Base-by-base conservation (phyloP, 2,113 vertebrate species). In the Amphiprion ocellaris region DNA sequence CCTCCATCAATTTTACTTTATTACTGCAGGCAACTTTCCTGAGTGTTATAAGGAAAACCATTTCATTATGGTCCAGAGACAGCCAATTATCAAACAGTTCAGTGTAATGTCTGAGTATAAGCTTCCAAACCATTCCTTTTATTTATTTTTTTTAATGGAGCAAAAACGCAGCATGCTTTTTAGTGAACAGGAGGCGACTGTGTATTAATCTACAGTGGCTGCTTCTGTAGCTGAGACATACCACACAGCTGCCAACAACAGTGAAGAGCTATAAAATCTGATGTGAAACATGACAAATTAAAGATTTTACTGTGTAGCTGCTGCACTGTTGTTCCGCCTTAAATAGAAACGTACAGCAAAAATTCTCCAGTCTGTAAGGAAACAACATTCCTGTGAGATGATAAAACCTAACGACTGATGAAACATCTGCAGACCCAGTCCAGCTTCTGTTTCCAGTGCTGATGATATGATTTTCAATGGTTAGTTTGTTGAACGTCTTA, bases 41-140 rank as follows among this genome's bases (percentile, higher is more conserved):
- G 47, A 49, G 47, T 19, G 16, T 49, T 49, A 49, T 17, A 49
- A 19, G 14, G 17, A 19, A 46, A 79, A 53, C 5, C 0, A 17
- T 71, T 61, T 54, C 37, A 79, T 60, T 49, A 33, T 58, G 75
- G 28, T 3, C 50, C 55, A 23, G 39, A 75, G 64, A 61, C 21
- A 61, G 49, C 19, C 49, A 61, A 33, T 53, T 15, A 49, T 68
- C 10, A 72, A 65, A 80, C 15, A 21, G n/a, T 28, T 59, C 28
- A 23, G 21, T 26, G 52, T 56, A 33, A 33, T 0, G 0, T 52
- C 37, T 54, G 24, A 41, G 2, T 2, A 14, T 26, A 12, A 15
- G 30, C 41, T 50, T 72, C 9, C 19, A 75, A 76, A 56, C 8
- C 39, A 14, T 49, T 69, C n/a, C 23, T 49, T 9, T 33, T 37